Evolutionary conservation across 1,140 invertebrate genomes (phyloP), one percentile per base, ranked within the genome.

Genomic region (Drosophila baimaii): DNA sequence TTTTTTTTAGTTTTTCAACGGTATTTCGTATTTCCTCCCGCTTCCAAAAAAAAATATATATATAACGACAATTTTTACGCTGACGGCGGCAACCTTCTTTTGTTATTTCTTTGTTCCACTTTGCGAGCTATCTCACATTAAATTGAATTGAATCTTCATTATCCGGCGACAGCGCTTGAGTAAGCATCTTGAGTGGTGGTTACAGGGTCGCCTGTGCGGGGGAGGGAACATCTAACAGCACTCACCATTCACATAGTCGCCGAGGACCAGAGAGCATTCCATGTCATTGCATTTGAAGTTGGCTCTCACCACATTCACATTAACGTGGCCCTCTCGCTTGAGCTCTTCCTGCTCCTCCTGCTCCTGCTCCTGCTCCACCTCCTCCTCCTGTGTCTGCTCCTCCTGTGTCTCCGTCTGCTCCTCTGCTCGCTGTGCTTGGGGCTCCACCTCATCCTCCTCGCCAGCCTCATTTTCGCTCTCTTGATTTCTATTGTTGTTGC

Each of bases 221-320:
- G 7, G 15, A 51, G 29, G 47, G 33, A 19, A 23, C 15, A 27
- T 35, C 21, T 47, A 69, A 65, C 21, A 12, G 21, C 39, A 81
- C 79, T 81, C 49, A 82, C 80, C 75, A 61, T 82, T 82, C 15
- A 82, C 79, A 57, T 82, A 82, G 69, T 82, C 80, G 23, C 69
- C 69, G 39, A 82, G 61, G 27, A 82, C 61, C 19, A 82, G 64
- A 23, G 80, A 82, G 64, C 79, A 82, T 64, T 82, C 79, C 80
- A 82, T 74, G 63, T 82, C 79, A 46, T 82, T 69, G 75, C 79
- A 82, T 58, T 82, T 73, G 23, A 82, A 82, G 66, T 82, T 82
- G 21, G 79, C 69, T 49, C 72, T 71, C 64, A 81, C 79, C 55
- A 81, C 46, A 54, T 70, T 81, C 39, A 77, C 58, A 54, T 57